Conservation (phyloP, 2,113 vertebrate species). For the Periophthalmus modestus region DNA sequence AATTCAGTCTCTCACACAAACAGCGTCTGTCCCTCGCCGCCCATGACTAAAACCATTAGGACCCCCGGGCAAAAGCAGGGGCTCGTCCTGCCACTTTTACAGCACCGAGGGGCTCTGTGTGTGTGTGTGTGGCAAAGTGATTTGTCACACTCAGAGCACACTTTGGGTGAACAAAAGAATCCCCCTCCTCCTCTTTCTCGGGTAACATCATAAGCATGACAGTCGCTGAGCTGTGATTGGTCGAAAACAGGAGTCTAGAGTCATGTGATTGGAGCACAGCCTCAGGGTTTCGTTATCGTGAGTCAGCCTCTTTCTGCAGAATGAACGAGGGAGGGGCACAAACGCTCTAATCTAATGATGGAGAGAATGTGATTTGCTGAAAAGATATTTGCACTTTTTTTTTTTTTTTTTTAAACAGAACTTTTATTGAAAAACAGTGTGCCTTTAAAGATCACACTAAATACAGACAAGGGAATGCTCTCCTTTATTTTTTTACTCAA, state of each 20-base stretch:
- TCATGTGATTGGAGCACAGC: constrained; percentile 59
- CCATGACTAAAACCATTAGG: constrained; percentile 62
- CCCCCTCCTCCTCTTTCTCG: constrained; percentile 27
- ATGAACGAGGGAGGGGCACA: constrained; percentile 10
- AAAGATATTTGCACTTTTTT: background rate
- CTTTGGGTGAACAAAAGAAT: constrained; percentile 62
- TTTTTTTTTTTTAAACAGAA: constrained; percentile 14
- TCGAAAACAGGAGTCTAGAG: constrained; percentile 11
- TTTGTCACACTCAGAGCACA: constrained; percentile 63
- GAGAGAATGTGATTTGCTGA: background rate
- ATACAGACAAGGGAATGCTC: constrained; percentile 58
- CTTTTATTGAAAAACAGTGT: constrained; percentile 64
- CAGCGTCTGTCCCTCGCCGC: constrained; percentile 17
- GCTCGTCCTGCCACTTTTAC: constrained; percentile 14
- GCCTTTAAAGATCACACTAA: constrained; percentile 45
- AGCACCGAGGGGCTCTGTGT: constrained; percentile 17
- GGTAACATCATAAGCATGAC: constrained; percentile 29
- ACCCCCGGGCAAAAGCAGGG: constrained; percentile 39
- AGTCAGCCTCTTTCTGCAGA: constrained; percentile 58
- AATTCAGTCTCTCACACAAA: constrained; percentile 31
- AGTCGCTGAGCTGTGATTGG: constrained; percentile 34
- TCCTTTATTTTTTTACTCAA: constrained; percentile 35
- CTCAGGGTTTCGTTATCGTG: constrained; percentile 45
- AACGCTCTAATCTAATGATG: background rate
- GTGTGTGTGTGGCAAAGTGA: constrained; percentile 38